These are phyloP conservation scores for Prosapia bicincta DNA, from an alignment of 2,888 invertebrate genomes.

Conservation along the genomic window DNA sequence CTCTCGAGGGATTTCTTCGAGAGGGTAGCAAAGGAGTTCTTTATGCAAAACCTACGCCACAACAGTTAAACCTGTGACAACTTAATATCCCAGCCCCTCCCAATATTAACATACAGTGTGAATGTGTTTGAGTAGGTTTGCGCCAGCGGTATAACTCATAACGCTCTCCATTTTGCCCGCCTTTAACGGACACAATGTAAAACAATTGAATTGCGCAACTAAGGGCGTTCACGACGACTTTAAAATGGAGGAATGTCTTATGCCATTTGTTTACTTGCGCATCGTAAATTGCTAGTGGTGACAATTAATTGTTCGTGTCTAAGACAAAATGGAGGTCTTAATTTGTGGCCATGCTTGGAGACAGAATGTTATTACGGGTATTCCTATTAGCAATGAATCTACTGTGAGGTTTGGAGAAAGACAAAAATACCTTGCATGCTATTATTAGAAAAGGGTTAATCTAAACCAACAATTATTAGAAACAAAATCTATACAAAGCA, in stretches of 20 bases:
- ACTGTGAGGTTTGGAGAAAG: too few species aligned
- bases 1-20: too few species aligned
- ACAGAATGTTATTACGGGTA: too few species aligned
- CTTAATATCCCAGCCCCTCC: not conserved
- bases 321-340: not conserved
- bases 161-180: not conserved
- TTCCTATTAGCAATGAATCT: too few species aligned
- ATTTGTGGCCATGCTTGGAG: too few species aligned
- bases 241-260: not conserved
- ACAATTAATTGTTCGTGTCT: not conserved
- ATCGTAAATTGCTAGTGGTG: not conserved
- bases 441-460: too few species aligned
- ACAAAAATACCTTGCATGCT: too few species aligned
- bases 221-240: not conserved
- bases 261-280: not conserved
- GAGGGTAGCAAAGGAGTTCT: not conserved
- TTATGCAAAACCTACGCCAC: not conserved
- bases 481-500: too few species aligned
- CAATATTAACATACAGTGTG: not conserved
- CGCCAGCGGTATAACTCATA: not conserved
- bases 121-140: not conserved
- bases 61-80: not conserved
- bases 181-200: not conserved
- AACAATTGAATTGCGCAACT: not conserved
- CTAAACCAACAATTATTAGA: too few species aligned